phyloP scores from a whole-genome alignment of 2,888 invertebrate genomes.

The Megamerina dolium region DNA sequence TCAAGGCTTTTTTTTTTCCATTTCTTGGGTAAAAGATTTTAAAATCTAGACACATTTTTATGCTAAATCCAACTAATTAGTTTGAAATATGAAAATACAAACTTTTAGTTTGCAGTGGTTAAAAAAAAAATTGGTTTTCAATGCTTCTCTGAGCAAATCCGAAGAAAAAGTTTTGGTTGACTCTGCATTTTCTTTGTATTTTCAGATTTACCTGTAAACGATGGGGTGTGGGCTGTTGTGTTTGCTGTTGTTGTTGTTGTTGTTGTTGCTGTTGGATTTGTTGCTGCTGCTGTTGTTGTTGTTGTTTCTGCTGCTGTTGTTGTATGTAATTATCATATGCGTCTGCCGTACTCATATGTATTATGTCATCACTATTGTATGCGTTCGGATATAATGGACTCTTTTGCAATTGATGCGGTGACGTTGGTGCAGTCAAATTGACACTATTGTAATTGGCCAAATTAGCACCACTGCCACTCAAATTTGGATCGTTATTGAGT shows the following conservation, averaged over 20 bases:
- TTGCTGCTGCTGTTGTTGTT: constrained; percentile 16
- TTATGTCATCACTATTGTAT: constrained; percentile 40
- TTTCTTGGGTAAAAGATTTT: no score
- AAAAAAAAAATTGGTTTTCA: no score
- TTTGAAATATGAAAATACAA: no score
- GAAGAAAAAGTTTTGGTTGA: no score
- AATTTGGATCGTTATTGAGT: constrained; percentile 36
- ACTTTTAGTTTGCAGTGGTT: no score
- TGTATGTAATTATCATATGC: constrained; percentile 37
- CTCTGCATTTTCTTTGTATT: neutral
- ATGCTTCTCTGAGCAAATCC: no score
- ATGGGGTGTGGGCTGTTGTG: constrained; percentile 29
- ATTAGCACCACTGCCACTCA: constrained; percentile 38
- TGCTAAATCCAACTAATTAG: no score
- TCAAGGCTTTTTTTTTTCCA: no score
- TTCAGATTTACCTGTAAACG: constrained; percentile 28
- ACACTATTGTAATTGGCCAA: constrained; percentile 39
- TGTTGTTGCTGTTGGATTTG: constrained; percentile 14
- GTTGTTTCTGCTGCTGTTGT: constrained; percentile 24
- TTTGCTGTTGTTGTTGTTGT: constrained; percentile 19
- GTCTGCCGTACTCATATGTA: constrained; percentile 34
- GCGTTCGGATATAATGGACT: constrained; percentile 39
- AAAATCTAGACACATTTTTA: no score
- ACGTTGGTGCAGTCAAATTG: constrained; percentile 44
- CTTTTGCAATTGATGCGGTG: constrained; percentile 44